Evolutionary conservation across 2,113 vertebrate genomes (phyloP).

Genomic region (Pterocles gutturalis): DNA sequence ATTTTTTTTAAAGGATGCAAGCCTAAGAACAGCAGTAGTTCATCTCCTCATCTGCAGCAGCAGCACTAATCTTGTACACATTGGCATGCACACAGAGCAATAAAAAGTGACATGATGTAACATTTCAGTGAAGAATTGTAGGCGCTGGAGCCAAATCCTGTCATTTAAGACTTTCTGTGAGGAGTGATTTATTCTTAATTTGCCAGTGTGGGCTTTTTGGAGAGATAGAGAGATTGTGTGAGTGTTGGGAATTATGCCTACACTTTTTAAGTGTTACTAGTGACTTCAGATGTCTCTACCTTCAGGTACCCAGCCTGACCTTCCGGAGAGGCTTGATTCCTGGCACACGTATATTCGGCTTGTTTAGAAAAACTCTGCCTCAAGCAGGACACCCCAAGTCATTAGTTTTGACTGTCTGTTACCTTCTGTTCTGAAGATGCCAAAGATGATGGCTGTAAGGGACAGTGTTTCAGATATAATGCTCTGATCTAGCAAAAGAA

Average conservation of each 20-base stretch:
- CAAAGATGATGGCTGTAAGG: neutral
- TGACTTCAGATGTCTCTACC: neutral
- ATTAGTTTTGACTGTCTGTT: neutral
- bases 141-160: slow-evolving; percentile 12
- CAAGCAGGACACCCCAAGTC: neutral
- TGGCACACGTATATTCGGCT: neutral
- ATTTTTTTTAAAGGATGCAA: neutral
- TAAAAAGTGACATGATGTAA: slow-evolving; percentile 15
- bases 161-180: slow-evolving; percentile 43
- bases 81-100: slow-evolving; percentile 15
- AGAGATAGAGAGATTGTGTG: neutral
- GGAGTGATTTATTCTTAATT: slow-evolving; percentile 28
- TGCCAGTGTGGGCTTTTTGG: slow-evolving; percentile 4
- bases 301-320: neutral
- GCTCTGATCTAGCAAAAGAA: neutral
- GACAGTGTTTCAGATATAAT: neutral
- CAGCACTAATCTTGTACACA: slow-evolving; percentile 22
- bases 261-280: neutral
- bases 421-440: neutral
- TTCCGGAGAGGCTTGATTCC: neutral
- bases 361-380: neutral
- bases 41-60: slow-evolving; percentile 21
- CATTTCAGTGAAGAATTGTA: slow-evolving; percentile 37
- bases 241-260: slow-evolving; percentile 20
- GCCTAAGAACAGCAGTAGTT: neutral